Base-by-base conservation (phyloP, 2,113 vertebrate genomes). In the Limanda limanda region DNA sequence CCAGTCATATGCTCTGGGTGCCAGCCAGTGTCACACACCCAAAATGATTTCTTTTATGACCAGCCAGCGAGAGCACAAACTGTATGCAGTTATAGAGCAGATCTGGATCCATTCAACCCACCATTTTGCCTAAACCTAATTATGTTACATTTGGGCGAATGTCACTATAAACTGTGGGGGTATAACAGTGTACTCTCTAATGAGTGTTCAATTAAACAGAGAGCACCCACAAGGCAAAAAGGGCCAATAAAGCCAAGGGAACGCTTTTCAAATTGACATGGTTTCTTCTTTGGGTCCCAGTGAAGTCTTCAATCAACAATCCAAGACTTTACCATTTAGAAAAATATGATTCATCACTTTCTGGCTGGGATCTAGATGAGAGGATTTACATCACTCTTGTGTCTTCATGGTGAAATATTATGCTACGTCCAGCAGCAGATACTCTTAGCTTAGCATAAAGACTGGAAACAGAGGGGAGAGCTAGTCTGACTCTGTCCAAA, bases 121-220 rank as follows among this genome's bases (percentile, higher is more conserved):
- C 77, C 65, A 84, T 89, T 89, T 86, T 80, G 75, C 79, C 74
- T 63, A 73, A 78, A 81, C 66, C 77, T 90, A 90, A 91, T 91
- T 86, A 82, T 35, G 77, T 90, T 88, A 89, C 85, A 90, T 90
- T 93, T 86, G 76, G 76, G 77, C 65, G 71, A 91, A 91, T 91
- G 88, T 91, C 85, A 87, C 88, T 75, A 89, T 88, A 86, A 92
- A 91, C 88, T 90, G 90, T 86, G 76, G 74, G 71, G 74, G 75
- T 88, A 88, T 76, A 89, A 79, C 85, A 82, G 78, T 84, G 82
- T 84, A 82, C 90, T 89, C 82, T 87, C 87, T 92, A 89, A 91
- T 87, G 86, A 91, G 80, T 79, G 85, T 89, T 89, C 90, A 92
- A 89, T 93, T 91, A 90, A 92, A 90, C 80, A 78, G 77, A 90